These are phyloP conservation scores for Xestia rhomboidea DNA, from an alignment of 2,888 invertebrate species.

Conservation along the genomic window DNA sequence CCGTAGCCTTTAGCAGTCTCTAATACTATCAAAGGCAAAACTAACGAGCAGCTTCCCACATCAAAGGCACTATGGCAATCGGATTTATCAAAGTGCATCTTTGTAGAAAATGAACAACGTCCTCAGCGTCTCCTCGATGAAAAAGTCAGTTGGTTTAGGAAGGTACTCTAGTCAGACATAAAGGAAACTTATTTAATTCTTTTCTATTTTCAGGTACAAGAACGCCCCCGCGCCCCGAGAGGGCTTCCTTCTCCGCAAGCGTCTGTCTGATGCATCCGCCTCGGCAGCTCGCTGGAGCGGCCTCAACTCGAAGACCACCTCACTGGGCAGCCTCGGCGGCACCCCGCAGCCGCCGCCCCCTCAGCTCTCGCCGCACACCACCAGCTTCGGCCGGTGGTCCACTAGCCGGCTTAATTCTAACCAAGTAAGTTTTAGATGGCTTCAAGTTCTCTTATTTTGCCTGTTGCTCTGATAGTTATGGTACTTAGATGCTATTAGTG, in stretches of 20 bases:
- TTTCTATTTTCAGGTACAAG: conserved; percentile 84
- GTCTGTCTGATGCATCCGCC: conserved; percentile 92
- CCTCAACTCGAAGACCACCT: conserved; percentile 96
- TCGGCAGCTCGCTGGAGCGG: conserved; percentile 91
- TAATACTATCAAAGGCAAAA: neutral
- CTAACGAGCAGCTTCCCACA: neutral
- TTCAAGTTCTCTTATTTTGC: conserved; percentile 1
- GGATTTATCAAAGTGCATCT: neutral
- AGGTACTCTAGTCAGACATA: neutral
- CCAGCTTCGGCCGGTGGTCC: conserved; percentile 93
- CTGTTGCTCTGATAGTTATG: neutral
- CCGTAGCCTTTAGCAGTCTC: neutral
- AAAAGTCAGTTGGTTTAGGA: neutral
- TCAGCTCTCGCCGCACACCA: conserved; percentile 87
- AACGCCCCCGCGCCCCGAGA: conserved; percentile 94
- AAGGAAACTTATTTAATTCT: neutral
- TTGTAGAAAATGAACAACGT: neutral
- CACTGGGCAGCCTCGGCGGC: conserved; percentile 93
- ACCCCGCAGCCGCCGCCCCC: conserved; percentile 91
- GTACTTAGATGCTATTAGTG: neutral
- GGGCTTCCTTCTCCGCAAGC: conserved; percentile 95
- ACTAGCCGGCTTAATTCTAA: conserved; percentile 94
- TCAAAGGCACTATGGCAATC: neutral
- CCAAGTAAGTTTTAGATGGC: conserved; percentile 79
- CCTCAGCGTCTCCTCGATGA: neutral